Evolutionary conservation across 2,113 vertebrate genomes (phyloP).

Genomic region (western clawed frog (Xenopus tropicalis)): DNA sequence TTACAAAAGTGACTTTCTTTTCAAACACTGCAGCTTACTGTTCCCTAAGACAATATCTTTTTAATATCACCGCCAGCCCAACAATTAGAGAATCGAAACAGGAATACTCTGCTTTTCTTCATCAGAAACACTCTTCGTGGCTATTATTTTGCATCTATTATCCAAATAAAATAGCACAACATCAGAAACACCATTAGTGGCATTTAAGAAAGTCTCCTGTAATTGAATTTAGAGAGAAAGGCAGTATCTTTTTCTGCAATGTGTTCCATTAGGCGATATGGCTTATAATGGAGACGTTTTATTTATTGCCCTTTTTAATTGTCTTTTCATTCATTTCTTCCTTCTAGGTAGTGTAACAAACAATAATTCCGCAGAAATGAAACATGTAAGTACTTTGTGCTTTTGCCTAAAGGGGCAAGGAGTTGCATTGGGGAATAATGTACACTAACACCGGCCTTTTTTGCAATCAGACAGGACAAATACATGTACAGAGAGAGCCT

Average conservation of each 20-base stretch:
- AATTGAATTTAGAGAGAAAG: not conserved
- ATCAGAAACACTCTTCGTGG: not conserved
- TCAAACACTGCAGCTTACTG: too few relatives aligned
- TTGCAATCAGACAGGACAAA: conserved; percentile 1
- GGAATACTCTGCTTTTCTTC: not conserved
- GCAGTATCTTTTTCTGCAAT: too few relatives aligned
- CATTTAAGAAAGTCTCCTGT: not conserved
- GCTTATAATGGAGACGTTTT: not conserved
- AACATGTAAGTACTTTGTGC: too few relatives aligned
- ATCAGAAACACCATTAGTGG: not conserved
- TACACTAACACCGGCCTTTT: not conserved
- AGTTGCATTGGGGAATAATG: not conserved
- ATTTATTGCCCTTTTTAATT: not conserved
- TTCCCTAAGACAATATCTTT: too few relatives aligned
- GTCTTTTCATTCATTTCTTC: not conserved
- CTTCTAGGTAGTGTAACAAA: not conserved
- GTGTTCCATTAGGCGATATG: too few relatives aligned
- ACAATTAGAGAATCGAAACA: too few relatives aligned
- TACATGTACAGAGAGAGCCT: not conserved
- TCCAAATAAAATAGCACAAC: not conserved
- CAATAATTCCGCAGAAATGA: too few relatives aligned
- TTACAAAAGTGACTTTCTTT: too few relatives aligned
- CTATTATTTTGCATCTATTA: not conserved
- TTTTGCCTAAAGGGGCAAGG: too few relatives aligned
- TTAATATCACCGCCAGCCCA: too few relatives aligned